phyloP scores from a whole-genome alignment of 2,113 vertebrate genomes.

The Corvus hawaiiensis region DNA sequence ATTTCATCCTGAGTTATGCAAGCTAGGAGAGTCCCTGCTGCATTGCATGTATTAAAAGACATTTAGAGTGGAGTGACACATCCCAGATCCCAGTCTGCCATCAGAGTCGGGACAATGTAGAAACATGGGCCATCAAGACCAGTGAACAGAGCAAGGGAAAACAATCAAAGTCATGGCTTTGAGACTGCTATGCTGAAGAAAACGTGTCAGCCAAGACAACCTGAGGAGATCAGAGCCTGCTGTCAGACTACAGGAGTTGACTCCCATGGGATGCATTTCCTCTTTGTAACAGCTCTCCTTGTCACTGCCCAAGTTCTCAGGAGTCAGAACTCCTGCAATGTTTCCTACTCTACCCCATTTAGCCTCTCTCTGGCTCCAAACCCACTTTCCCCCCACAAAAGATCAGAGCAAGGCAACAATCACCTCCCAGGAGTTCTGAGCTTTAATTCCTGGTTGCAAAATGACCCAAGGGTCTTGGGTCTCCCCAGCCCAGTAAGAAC shows the following conservation, averaged over 20 bases:
- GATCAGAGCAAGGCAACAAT: background rate
- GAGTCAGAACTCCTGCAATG: background rate
- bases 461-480: background rate
- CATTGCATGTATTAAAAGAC: background rate
- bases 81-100: background rate
- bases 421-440: background rate
- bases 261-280: background rate
- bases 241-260: background rate
- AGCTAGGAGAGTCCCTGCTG: background rate
- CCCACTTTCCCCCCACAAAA: background rate
- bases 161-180: background rate
- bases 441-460: background rate
- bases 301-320: background rate
- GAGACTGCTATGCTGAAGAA: background rate
- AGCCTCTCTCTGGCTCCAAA: background rate
- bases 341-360: background rate
- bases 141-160: background rate
- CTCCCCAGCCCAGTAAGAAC: background rate
- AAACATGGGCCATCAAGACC: background rate
- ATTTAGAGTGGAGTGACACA: background rate
- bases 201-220: background rate
- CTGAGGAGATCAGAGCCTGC: background rate
- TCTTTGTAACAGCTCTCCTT: background rate
- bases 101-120: rapidly evolving
- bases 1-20: background rate